A percentile compares a stretch with the other conserved stretches of the same genome.
These are phyloP conservation scores for Folsomia candida DNA, from an alignment of 2,888 invertebrate genomes.

Conservation along the genomic window DNA sequence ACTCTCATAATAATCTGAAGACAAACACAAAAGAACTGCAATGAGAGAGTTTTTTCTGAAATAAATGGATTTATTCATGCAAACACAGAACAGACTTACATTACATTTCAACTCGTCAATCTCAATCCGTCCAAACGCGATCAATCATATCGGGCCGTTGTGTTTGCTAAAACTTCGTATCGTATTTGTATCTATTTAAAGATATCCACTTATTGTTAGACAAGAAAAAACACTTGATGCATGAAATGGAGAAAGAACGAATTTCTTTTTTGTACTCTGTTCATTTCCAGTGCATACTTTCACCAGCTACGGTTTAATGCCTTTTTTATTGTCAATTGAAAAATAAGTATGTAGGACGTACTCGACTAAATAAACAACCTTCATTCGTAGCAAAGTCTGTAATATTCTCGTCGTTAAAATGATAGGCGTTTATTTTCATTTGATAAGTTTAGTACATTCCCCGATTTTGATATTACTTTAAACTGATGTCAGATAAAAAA, in stretches of 20 bases:
- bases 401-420: no score
- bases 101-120: background rate
- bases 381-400: no score
- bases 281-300: background rate
- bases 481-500: background rate
- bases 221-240: background rate
- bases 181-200: background rate
- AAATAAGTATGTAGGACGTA: no score
- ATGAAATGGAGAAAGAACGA: background rate
- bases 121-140: constrained; percentile 6
- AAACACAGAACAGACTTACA: background rate
- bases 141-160: background rate
- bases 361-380: no score
- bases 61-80: background rate
- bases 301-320: background rate
- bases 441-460: no score
- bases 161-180: background rate
- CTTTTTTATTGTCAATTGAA: no score
- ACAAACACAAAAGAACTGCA: background rate
- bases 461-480: background rate
- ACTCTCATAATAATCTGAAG: background rate
- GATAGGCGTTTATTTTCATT: no score
- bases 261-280: background rate
- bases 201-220: no score
- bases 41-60: background rate